A percentile compares a stretch with the other conserved stretches of the same genome.
Evolutionary conservation across 2,113 vertebrate genomes (phyloP).

Genomic region (Sterrhoptilus dennistouni): DNA sequence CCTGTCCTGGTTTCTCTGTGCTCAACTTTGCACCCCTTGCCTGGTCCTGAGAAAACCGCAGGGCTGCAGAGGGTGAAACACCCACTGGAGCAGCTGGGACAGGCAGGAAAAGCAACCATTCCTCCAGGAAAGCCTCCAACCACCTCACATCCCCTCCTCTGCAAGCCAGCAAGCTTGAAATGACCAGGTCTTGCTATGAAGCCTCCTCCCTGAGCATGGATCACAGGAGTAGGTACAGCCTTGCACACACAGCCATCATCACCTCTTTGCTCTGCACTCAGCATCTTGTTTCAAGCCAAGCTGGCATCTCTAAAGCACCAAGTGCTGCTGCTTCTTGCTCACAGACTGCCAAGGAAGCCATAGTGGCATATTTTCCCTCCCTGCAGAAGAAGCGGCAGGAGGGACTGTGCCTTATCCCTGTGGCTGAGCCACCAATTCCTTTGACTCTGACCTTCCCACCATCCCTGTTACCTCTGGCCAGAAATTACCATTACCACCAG

Average conservation of each 20-base stretch:
- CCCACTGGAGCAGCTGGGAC: background rate
- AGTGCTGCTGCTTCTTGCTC: background rate
- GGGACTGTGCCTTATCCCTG: background rate
- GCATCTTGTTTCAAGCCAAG: background rate
- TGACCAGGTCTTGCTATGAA: background rate
- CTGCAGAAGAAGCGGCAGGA: background rate
- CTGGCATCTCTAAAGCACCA: background rate
- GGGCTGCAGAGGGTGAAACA: background rate
- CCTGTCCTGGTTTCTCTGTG: background rate
- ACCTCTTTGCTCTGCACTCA: background rate
- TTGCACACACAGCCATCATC: rapidly evolving
- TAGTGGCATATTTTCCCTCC: rapidly evolving
- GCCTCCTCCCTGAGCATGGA: background rate
- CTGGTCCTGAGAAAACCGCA: background rate
- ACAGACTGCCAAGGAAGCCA: background rate
- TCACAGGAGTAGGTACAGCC: background rate
- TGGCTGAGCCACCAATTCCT: background rate
- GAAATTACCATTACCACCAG: background rate
- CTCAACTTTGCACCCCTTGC: rapidly evolving
- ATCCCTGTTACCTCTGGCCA: background rate
- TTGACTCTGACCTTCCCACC: background rate
- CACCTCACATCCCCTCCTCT: background rate
- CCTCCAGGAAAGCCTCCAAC: background rate
- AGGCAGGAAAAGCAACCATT: background rate
- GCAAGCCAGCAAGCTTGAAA: background rate